A percentile compares a stretch with the other conserved stretches of the same genome.
Conservation (phyloP, 1,140 invertebrate species). For the Araneus ventricosus region DNA sequence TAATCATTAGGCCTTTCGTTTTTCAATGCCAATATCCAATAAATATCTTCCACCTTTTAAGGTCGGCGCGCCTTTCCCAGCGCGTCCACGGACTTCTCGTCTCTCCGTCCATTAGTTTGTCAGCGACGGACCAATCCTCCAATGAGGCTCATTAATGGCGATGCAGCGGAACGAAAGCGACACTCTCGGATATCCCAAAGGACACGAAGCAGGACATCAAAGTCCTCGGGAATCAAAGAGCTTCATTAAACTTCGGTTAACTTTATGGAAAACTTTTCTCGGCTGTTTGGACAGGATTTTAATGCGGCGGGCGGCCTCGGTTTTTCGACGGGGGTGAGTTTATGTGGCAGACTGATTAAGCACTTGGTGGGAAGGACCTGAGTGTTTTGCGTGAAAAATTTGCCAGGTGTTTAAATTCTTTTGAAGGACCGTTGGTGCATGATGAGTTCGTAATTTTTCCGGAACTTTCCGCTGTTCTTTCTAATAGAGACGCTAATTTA, state of each 20-base stretch:
- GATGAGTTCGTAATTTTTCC: too few relatives aligned
- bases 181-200: not conserved
- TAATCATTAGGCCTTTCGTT: not conserved
- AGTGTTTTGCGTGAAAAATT: too few relatives aligned
- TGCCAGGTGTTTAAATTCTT: too few relatives aligned
- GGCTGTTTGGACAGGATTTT: not conserved
- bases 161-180: not conserved
- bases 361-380: too few relatives aligned
- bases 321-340: not conserved
- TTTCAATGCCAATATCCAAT: not conserved
- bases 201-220: constrained; percentile 4
- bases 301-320: not conserved
- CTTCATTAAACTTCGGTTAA: constrained; percentile 34
- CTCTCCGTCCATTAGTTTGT: not conserved
- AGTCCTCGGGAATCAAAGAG: not conserved
- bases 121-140: not conserved
- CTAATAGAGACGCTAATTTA: too few relatives aligned
- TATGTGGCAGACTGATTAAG: too few relatives aligned
- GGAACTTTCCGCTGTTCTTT: too few relatives aligned
- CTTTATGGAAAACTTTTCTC: constrained; percentile 14
- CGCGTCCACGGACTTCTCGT: not conserved
- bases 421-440: too few relatives aligned
- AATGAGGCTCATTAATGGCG: not conserved
- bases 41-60: not conserved
- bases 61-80: not conserved